Evolutionary conservation across 2,113 vertebrate species (phyloP), one percentile per base, ranked within the genome.

Genomic region (Ciconia boyciana): DNA sequence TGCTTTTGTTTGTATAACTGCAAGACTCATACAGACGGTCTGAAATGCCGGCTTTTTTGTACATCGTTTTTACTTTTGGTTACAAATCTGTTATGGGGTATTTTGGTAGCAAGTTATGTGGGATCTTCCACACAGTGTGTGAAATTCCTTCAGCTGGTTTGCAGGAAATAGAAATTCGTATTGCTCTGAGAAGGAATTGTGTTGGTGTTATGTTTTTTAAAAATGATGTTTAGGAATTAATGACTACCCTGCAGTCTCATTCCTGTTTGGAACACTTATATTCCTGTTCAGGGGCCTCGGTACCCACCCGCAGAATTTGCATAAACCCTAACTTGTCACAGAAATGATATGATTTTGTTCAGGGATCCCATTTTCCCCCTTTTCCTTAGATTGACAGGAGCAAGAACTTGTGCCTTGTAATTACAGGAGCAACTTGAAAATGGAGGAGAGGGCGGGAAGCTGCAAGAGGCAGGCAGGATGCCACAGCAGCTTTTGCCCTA

Each of bases 121-220:
- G 10, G 18, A 36, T 89, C 43, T 84, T 92, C 66, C 13, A 22
- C 29, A 16, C 7, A 6, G 16, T 51, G 2, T 49, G 41, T 49
- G 41, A 54, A 83, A 66, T 51, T 69, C 11, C 19, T 82, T 34
- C 70, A 2, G 2, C 34, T 79, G 28, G 7, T 72, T 20, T 58
- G 21, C 28, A 74, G 25, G 51, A 54, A 70, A 11, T 12, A 46
- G 24, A 77, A 70, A n/a, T 60, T 52, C 13, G 4, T 52, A 1
- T 28, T 83, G 14, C 54, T 72, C 24, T 61, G 58, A 65, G 51
- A 57, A 81, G 20, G 25, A 68, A 13, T 24, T 79, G 14, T 85
- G 65, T 41, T 78, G 25, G 34, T 69, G 13, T 44, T 83, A 14
- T 0, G 9, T 2, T 44, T 66, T 49, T 15, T 1, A 2, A 43